Percentiles rank a stretch among this genome's conserved stretches.
Evolutionary conservation across 2,888 invertebrate genomes (phyloP).

Genomic region (Rutpela maculata): DNA sequence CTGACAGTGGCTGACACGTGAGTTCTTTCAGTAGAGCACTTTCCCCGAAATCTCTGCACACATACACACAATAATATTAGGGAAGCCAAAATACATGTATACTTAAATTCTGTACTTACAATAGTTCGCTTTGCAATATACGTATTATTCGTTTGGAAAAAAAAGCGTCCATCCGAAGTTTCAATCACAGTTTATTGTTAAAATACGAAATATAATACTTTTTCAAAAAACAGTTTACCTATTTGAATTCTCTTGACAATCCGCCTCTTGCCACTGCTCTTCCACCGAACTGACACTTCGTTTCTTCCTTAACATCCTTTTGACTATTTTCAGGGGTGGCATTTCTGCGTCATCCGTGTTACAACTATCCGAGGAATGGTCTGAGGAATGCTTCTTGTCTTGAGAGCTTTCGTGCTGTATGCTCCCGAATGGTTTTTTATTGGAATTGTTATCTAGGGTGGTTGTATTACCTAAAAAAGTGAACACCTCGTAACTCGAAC

Average conservation of each 20-base stretch:
- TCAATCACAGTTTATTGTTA: neutral
- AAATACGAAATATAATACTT: neutral
- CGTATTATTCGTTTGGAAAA: neutral
- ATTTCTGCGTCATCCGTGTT: conserved; percentile 49
- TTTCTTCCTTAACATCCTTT: conserved; percentile 76
- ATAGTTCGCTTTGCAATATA: too few species aligned
- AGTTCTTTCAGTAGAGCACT: too few species aligned
- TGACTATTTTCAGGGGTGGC: conserved; percentile 47
- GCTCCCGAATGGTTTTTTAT: conserved; percentile 44
- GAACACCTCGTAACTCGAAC: neutral
- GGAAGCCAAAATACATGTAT: too few species aligned
- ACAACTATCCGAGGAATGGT: conserved; percentile 60
- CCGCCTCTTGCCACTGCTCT: conserved; percentile 76
- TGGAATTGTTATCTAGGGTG: conserved; percentile 26
- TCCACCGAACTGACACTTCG: conserved; percentile 77
- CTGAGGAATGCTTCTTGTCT: conserved; percentile 57
- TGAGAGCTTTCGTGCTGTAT: conserved; percentile 51
- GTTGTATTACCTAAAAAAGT: conserved; percentile 26
- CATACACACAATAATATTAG: too few species aligned
- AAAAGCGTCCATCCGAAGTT: neutral
- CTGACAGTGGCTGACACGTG: too few species aligned
- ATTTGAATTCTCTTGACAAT: conserved; percentile 49
- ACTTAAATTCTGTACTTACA: too few species aligned
- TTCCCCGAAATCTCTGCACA: too few species aligned
- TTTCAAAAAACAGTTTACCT: conserved; percentile 44